These are phyloP conservation scores for Papilio dardanus DNA, from an alignment of 1,140 invertebrate genomes.

Conservation along the genomic window DNA sequence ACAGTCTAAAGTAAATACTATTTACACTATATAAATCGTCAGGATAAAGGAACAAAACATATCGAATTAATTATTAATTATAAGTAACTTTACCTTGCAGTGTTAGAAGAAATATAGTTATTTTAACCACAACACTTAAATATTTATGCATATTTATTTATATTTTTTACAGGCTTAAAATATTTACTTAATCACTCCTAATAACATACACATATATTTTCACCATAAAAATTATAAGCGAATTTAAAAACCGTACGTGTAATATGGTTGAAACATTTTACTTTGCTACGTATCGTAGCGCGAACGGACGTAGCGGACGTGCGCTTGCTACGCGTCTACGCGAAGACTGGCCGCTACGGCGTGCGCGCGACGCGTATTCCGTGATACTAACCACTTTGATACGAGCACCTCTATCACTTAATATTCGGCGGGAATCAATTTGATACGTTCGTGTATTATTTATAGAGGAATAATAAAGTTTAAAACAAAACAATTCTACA, in stretches of 20 bases:
- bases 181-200: not conserved
- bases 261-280: constrained; percentile 25
- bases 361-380: constrained; percentile 17
- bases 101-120: constrained; percentile 13
- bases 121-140: constrained; percentile 20
- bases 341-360: constrained; percentile 19
- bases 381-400: constrained; percentile 6
- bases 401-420: not conserved
- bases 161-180: constrained; percentile 10
- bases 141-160: constrained; percentile 24
- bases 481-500: not conserved
- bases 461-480: not conserved
- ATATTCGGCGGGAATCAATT: constrained; percentile 8
- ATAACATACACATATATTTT: constrained; percentile 11
- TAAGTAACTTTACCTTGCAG: constrained; percentile 22
- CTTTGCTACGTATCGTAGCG: constrained; percentile 18
- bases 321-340: constrained; percentile 29
- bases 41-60: too few species aligned
- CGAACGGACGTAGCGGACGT: not conserved
- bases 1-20: too few species aligned
- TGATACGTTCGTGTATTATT: not conserved
- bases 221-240: not conserved
- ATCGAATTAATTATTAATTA: too few species aligned
- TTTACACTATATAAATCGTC: too few species aligned
- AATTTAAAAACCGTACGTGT: not conserved